These are phyloP conservation scores for Diachasmimorpha longicaudata DNA, from an alignment of 1,140 invertebrate genomes.

Conservation along the genomic window DNA sequence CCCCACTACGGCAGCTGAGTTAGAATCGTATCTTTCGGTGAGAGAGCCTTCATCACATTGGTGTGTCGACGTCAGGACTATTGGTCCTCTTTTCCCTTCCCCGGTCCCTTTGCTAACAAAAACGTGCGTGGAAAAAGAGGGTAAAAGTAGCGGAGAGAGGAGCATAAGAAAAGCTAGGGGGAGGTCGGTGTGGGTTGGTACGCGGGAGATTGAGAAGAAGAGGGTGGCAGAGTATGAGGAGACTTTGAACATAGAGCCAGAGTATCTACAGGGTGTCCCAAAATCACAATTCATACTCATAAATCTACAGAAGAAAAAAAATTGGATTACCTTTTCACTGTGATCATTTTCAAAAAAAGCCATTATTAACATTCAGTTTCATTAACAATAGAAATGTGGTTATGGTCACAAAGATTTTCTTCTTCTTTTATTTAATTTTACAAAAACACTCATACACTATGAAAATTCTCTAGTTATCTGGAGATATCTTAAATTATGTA, in stretches of 20 bases:
- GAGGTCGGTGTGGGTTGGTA: neutral
- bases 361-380: no score
- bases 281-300: no score
- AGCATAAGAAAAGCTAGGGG: neutral
- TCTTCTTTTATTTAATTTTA: no score
- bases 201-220: neutral
- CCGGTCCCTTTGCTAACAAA: neutral
- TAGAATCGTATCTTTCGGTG: slow-evolving; percentile 42
- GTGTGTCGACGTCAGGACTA: slow-evolving; percentile 13
- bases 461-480: no score
- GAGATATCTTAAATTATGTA: no score
- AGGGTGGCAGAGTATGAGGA: neutral
- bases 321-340: no score
- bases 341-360: no score
- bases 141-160: neutral
- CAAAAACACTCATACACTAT: no score
- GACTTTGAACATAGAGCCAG: neutral
- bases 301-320: no score
- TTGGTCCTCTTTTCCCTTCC: slow-evolving; percentile 1
- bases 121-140: slow-evolving; percentile 5
- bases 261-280: no score
- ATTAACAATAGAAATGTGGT: no score
- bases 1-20: slow-evolving; percentile 44
- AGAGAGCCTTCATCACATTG: slow-evolving; percentile 36
- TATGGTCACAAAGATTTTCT: no score